Percentiles rank a stretch among this genome's conserved stretches.
phyloP scores from a whole-genome alignment of 2,888 invertebrate species.

The Lamellibrachia columna region DNA sequence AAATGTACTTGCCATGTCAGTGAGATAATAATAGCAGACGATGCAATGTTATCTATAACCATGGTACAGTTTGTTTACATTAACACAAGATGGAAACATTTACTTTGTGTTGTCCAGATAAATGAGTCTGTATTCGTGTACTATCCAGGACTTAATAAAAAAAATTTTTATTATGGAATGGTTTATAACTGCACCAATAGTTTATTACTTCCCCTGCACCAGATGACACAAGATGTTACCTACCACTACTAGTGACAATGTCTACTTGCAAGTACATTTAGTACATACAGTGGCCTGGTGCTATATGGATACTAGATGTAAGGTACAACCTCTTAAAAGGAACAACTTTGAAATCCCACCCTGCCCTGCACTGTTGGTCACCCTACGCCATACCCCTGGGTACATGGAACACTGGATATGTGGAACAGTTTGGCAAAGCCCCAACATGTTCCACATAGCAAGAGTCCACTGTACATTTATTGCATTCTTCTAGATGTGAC shows the following conservation, averaged over 20 bases:
- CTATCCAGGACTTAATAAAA: background rate
- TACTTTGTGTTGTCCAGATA: slow-evolving; percentile 18
- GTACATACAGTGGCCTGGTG: no score
- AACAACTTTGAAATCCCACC: no score
- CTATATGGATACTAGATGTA: no score
- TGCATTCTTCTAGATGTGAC: background rate
- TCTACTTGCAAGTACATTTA: slow-evolving; percentile 13
- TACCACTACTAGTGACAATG: background rate
- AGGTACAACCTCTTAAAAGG: no score
- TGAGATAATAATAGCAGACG: background rate
- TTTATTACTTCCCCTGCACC: background rate
- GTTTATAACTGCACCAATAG: background rate
- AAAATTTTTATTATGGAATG: background rate
- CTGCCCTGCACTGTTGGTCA: no score
- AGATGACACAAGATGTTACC: background rate
- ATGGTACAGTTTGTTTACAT: slow-evolving; percentile 6
- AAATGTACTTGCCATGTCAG: no score
- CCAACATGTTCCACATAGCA: no score
- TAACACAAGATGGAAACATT: slow-evolving; percentile 7
- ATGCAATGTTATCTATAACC: background rate
- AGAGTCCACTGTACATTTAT: no score
- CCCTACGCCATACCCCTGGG: no score
- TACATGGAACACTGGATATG: no score
- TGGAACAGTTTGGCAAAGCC: no score
- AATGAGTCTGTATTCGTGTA: background rate